Base-by-base conservation (phyloP, 2,888 invertebrate genomes). In the Temnothorax unifasciatus region DNA sequence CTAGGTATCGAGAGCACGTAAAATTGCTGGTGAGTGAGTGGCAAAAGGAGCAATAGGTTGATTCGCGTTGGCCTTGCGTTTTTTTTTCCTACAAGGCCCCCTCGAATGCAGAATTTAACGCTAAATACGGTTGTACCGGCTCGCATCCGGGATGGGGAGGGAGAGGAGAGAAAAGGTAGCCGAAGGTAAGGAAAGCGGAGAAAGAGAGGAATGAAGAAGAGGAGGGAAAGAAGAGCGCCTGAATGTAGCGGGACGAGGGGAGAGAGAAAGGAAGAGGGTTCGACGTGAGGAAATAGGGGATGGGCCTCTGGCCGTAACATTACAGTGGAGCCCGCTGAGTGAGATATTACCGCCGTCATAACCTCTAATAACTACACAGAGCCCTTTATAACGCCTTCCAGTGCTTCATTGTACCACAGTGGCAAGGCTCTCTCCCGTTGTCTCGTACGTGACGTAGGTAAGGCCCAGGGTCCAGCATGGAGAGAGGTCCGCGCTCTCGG, bases 291-390 rank as follows among this genome's bases (percentile, higher is more conserved):
- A 85, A 86, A 87, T 82, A 83, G 86, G 75, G 84, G 85, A 86
- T 77, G 85, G 82, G 86, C 74, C 84, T 68, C 90, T 91, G 90
- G 93, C 92, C 92, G 89, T 93, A 93, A 93, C 93, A 94, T 93
- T 94, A 93, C 92, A 90, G 92, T 90, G 93, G 90, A 93, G 92
- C 93, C 93, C 92, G 93, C 93, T 94, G 94, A 94, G 93, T 94
- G 93, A 94, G 94, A 94, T 94, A 94, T 94, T 93, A 94, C 93
- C 92, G 92, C 92, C 94, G 92, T 93, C 93, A 92, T 94, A 94
- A 93, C 92, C 93, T 93, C 93, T 94, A 94, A 94, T 94, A 93
- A 94, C 93, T 92, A 93, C 92, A 93, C 91, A 92, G 93, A 92
- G 93, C 93, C 94, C 93, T 94, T 93, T 92, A 94, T 93, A 93